Evolutionary conservation across 2,113 vertebrate species (phyloP), one percentile per base, ranked within the genome.

Genomic region (Siniperca knerii): DNA sequence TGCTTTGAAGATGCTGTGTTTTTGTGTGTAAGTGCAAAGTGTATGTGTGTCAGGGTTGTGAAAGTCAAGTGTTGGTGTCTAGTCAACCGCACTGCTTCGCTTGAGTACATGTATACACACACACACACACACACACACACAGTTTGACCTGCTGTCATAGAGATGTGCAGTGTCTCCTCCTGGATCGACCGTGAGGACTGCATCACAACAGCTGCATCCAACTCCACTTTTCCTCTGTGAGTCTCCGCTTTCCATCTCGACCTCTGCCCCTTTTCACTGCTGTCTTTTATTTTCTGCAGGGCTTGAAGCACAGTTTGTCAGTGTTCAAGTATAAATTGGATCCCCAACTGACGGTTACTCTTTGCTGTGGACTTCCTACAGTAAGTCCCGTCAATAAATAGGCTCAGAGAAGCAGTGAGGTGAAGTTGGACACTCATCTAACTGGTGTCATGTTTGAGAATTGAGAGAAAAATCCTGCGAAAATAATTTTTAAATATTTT

Each of bases 61-160:
- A 52, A 87, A 85, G 78, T 90, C 82, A 91, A 92, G 86, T 67
- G 72, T 80, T 69, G 75, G 52, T 87, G 85, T 87, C 81, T 78
- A 78, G 87, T 88, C 85, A 8, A 68, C 58, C 71, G 42, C 66
- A 80, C 35, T 46, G 71, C 69, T 69, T 78, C 15, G 68, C 82
- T 65, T 75, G 52, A 87, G 55, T 76, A 67, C 77, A 60, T 67
- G 6, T 61, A 33, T 6, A 60, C 67, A 71, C 54, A 80, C 25
- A 9, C 48, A 70, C 62, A 86, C 46, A 48, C 44, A 82, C 60
- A 77, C 29, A 84, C 57, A 23, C 35, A 52, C 66, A 74, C 4
- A 61, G 60, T 58, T 88, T 87, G 88, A 90, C 93, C 84, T 67
- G 75, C 92, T 82, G 80, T 93, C 87, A 77, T 4, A 68, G 33